Conservation (phyloP, 2,113 vertebrate genomes). For the Microtus oregoni region DNA sequence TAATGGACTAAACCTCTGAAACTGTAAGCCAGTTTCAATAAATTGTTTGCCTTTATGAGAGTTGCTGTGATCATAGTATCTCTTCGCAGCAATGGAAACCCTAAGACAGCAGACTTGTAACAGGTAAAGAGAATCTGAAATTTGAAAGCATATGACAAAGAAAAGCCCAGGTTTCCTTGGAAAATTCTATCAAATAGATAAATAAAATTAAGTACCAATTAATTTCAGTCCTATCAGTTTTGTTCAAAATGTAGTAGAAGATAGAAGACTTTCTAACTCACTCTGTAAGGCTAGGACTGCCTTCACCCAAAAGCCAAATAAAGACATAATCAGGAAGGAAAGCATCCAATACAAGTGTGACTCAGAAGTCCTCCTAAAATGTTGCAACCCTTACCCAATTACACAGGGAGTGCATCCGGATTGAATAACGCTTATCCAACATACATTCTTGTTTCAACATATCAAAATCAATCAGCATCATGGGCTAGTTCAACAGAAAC, state of each 20-base stretch:
- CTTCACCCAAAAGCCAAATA: not conserved
- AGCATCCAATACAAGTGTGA: not conserved
- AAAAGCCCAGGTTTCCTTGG: not conserved
- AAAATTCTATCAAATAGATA: not conserved
- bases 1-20: not conserved
- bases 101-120: not conserved
- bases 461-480: not conserved
- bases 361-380: not conserved
- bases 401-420: not conserved
- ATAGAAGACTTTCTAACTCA: not conserved
- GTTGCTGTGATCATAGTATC: not conserved
- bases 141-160: not conserved
- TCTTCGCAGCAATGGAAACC: not conserved
- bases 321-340: not conserved
- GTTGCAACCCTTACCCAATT: not conserved
- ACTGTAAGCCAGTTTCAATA: not conserved
- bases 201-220: not conserved
- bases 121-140: not conserved
- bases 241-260: not conserved
- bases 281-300: not conserved
- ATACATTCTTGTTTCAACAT: not conserved
- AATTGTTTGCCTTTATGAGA: not conserved
- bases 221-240: not conserved
- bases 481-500: not conserved
- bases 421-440: not conserved